phyloP scores from a whole-genome alignment of 2,888 invertebrate genomes.

The Meteorus cinctellus region DNA sequence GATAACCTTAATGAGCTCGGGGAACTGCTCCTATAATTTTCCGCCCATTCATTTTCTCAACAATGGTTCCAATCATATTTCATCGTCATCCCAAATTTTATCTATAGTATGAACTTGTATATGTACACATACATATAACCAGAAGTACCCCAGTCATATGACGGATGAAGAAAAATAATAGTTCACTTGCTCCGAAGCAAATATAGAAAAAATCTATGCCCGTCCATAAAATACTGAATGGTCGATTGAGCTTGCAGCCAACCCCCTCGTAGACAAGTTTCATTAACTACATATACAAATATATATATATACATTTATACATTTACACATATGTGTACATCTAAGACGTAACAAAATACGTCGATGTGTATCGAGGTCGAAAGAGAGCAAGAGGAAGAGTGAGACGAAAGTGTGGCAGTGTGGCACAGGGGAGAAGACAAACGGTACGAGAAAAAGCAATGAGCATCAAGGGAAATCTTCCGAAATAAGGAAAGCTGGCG shows the following conservation, averaged over 20 bases:
- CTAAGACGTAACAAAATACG: neutral
- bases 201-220: neutral
- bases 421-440: conserved; percentile 44
- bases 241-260: conserved; percentile 13
- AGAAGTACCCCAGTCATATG: neutral
- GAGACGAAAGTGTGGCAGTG: conserved; percentile 16
- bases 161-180: conserved; percentile 1
- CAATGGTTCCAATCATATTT: conserved; percentile 31
- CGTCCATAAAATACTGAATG: conserved; percentile 5
- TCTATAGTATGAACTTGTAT: neutral
- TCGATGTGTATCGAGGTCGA: conserved; percentile 6
- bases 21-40: neutral
- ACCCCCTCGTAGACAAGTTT: neutral
- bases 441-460: conserved; percentile 56
- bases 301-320: neutral
- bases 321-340: neutral
- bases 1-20: neutral
- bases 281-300: conserved; percentile 2
- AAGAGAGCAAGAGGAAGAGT: neutral
- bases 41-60: conserved; percentile 12
- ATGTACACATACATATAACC: neutral
- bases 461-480: conserved; percentile 68
- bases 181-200: neutral
- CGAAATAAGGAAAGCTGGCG: conserved; percentile 56
- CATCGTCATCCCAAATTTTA: conserved; percentile 3